Percentiles rank a stretch among this genome's conserved stretches.
phyloP scores from a whole-genome alignment of 1,140 invertebrate species.

The Papilio xuthus region DNA sequence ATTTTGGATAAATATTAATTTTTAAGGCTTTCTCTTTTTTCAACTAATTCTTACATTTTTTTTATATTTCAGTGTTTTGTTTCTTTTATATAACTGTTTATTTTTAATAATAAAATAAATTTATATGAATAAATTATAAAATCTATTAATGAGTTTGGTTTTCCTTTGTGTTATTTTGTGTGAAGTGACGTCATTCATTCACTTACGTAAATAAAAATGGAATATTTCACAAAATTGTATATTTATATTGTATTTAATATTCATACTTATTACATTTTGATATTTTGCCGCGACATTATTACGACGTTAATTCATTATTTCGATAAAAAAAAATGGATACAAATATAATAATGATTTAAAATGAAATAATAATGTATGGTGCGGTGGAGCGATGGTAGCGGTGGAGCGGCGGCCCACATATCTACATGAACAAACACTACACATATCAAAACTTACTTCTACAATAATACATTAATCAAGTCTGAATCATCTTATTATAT shows the following conservation, averaged over 20 bases:
- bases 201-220: neutral
- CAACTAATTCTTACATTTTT: neutral
- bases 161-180: too few species aligned
- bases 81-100: neutral
- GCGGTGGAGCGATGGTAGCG: neutral
- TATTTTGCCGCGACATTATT: neutral
- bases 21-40: neutral
- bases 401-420: neutral
- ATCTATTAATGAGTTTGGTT: neutral
- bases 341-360: neutral
- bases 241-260: conserved; percentile 23
- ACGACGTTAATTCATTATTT: neutral
- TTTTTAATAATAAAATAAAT: neutral
- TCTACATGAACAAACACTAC: too few species aligned
- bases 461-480: neutral
- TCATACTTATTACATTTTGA: conserved; percentile 24
- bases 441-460: conserved; percentile 13
- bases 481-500: neutral
- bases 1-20: neutral
- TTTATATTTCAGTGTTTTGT: neutral
- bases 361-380: neutral
- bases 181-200: too few species aligned
- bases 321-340: neutral
- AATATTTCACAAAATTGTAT: conserved; percentile 21
- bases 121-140: neutral